phyloP scores from a whole-genome alignment of 2,797 vertebrate species.

The Xerus rutilus region DNA sequence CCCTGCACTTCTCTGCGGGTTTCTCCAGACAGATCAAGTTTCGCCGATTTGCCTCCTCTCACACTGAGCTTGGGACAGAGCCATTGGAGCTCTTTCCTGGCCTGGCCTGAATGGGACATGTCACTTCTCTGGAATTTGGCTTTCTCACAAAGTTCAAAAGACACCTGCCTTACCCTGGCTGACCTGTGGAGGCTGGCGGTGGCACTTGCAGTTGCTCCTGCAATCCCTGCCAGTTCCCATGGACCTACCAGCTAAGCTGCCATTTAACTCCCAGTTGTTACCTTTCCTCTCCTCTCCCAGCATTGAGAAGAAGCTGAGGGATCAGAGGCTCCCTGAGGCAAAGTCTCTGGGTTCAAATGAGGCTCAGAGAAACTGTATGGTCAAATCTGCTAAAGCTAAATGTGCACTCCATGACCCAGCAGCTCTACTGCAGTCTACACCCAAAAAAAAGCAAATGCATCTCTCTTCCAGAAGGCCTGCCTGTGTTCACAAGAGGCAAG shows the following conservation, averaged over 20 bases:
- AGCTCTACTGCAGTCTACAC: not conserved
- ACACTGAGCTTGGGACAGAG: not conserved
- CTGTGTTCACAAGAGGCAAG: not conserved
- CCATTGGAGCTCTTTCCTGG: not conserved
- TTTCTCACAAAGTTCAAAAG: not conserved
- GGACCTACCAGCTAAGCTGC: not conserved
- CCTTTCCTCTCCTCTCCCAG: not conserved
- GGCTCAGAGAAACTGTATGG: not conserved
- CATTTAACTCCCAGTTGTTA: not conserved
- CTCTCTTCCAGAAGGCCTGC: not conserved
- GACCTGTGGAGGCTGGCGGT: not conserved
- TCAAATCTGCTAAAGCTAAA: not conserved
- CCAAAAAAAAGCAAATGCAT: not conserved
- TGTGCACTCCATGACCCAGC: not conserved
- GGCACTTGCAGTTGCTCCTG: not conserved
- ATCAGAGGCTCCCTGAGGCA: not conserved
- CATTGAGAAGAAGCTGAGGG: not conserved
- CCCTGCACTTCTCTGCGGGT: not conserved
- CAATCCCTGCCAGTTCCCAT: not conserved
- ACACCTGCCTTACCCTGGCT: not conserved
- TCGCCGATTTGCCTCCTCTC: not conserved
- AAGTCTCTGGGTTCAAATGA: constrained; percentile 7
- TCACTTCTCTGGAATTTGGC: not conserved
- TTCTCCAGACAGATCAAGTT: not conserved
- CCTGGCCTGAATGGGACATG: not conserved